Percentiles rank a stretch among this genome's conserved stretches.
Evolutionary conservation across 2,113 vertebrate species (phyloP).

Genomic region (Tiliqua scincoides): DNA sequence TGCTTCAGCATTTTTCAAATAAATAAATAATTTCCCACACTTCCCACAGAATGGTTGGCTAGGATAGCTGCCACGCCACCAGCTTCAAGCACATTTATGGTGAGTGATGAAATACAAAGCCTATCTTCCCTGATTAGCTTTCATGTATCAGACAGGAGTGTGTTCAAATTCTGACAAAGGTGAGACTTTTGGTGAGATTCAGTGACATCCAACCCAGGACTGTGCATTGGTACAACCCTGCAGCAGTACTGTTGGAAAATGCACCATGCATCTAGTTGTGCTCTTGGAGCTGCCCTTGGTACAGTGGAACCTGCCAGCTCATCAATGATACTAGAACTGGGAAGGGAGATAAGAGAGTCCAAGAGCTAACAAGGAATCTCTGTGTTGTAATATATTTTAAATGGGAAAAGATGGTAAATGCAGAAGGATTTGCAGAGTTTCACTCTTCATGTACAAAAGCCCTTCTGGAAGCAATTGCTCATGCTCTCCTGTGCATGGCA

Average conservation of each 20-base stretch:
- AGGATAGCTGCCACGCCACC: too few species aligned
- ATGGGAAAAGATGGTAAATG: not conserved
- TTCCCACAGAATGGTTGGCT: not conserved
- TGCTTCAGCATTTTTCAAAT: too few species aligned
- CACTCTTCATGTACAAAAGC: conserved; percentile 8
- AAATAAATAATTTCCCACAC: not conserved
- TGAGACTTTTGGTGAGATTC: not conserved
- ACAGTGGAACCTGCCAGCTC: not conserved
- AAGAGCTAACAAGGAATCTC: not conserved
- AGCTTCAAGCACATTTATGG: not conserved
- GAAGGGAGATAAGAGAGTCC: not conserved
- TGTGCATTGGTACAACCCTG: not conserved
- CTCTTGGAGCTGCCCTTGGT: not conserved
- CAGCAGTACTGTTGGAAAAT: not conserved
- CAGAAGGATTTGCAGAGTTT: not conserved
- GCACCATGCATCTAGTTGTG: not conserved
- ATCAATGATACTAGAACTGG: not conserved
- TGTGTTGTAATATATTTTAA: rapidly evolving
- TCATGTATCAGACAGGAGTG: not conserved
- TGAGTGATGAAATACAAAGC: not conserved
- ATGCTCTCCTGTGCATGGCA: conserved; percentile 2
- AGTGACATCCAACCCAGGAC: rapidly evolving
- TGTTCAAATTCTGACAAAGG: not conserved
- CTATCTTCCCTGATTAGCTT: not conserved
- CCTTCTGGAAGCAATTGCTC: not conserved